Percentiles rank a stretch among this genome's conserved stretches.
These are phyloP conservation scores for Plagodis dolabraria DNA, from an alignment of 2,888 invertebrate species.

Conservation along the genomic window DNA sequence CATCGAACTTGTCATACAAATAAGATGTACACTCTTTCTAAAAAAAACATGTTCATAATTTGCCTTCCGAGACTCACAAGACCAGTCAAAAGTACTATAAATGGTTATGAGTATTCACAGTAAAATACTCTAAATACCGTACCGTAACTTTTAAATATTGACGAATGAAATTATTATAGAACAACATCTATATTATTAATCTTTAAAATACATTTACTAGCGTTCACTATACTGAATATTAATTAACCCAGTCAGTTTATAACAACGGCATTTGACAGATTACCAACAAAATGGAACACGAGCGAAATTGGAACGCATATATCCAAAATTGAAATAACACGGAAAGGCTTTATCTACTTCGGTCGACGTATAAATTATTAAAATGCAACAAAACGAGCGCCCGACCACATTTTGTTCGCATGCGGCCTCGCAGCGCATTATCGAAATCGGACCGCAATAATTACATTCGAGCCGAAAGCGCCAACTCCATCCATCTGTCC, in stretches of 20 bases:
- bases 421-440: constrained; percentile 76
- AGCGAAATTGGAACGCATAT: constrained; percentile 37
- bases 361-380: constrained; percentile 72
- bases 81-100: too few relatives aligned
- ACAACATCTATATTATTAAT: too few relatives aligned
- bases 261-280: constrained; percentile 46
- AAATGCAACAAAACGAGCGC: constrained; percentile 77
- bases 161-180: too few relatives aligned
- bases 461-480: constrained; percentile 79
- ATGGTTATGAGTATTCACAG: too few relatives aligned
- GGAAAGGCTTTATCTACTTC: constrained; percentile 71
- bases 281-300: constrained; percentile 44
- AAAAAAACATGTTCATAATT: too few relatives aligned
- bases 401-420: constrained; percentile 73
- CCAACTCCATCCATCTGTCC: constrained; percentile 73
- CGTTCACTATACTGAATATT: constrained; percentile 23
- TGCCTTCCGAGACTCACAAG: too few relatives aligned
- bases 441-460: constrained; percentile 82
- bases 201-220: constrained; percentile 3
- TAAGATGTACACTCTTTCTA: too few relatives aligned
- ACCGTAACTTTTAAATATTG: too few relatives aligned
- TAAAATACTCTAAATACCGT: too few relatives aligned
- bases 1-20: too few relatives aligned
- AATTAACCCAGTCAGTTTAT: constrained; percentile 41
- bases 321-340: constrained; percentile 63